Base-by-base conservation (phyloP, 2,113 vertebrate species). In the Chaenogobius annularis region DNA sequence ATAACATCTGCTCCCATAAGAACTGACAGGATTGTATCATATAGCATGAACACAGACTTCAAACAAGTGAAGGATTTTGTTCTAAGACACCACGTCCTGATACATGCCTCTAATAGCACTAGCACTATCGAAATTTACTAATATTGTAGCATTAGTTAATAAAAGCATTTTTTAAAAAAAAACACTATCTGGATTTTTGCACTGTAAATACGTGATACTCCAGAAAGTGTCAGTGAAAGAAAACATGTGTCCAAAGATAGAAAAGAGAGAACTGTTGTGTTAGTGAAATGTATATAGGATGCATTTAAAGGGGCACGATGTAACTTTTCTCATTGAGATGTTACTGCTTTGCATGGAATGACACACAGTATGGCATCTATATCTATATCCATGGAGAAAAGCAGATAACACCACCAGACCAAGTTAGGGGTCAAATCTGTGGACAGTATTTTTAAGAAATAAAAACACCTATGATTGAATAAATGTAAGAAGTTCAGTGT, bases 1-100 rank as follows among this genome's bases (percentile, higher is more conserved):
- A 65, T 66, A 72, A 70, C 61, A 87, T 68, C 40, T 81, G 80
- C 58, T 62, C 68, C 20, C 55, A 26, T 80, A 58, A 58, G 56
- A 72, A 17, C 47, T 67, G 43, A 50, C 55, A 20, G 20, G 55
- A 14, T 26, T 58, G 44, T 75, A 63, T 50, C 63, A 48, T 46
- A 46, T 50, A 52, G 52, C 47, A 52, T 64, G 35, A 8, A 20
- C 23, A 50, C 47, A 15, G 14, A 9, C 26, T 31, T 11, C 22
- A 22, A 58, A 58, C 55, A 58, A 56, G n/a, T 56, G 20, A 23
- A 23, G 20, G 11, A 23, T 56, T 20, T 56, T 23, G 54, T 56
- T 20, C 22, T 19, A 52, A 52, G 17, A 54, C 19, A 20, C 44
- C 44, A 46, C 2, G 44, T 40, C 47, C 15, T 50, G 47, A 17